phyloP scores from a whole-genome alignment of 2,888 invertebrate species.

The Lathronympha strigana region DNA sequence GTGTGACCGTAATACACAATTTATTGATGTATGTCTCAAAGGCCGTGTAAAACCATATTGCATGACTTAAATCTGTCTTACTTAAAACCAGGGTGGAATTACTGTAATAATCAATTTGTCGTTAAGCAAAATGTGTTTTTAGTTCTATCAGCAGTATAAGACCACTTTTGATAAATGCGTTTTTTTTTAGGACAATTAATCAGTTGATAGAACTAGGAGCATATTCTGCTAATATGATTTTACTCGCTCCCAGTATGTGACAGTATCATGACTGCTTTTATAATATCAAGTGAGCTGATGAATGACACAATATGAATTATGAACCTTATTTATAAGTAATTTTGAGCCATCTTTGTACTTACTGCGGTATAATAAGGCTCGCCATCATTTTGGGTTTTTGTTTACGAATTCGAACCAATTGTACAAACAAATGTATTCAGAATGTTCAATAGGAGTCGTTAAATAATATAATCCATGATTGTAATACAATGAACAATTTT shows the following conservation, averaged over 20 bases:
- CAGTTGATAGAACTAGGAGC: slow-evolving; percentile 2
- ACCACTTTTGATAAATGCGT: neutral
- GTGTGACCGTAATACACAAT: too few relatives aligned
- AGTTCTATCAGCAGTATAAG: slow-evolving; percentile 6
- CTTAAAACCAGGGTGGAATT: slow-evolving; percentile 23
- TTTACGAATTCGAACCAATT: slow-evolving; percentile 22
- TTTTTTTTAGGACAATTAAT: neutral
- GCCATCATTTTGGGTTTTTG: slow-evolving; percentile 9
- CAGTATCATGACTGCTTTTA: slow-evolving; percentile 20
- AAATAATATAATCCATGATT: slow-evolving; percentile 2
- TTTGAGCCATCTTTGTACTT: slow-evolving; percentile 22
- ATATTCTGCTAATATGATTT: slow-evolving; percentile 17
- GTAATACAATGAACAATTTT: slow-evolving; percentile 13
- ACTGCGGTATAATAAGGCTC: slow-evolving; percentile 15
- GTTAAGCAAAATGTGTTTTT: slow-evolving; percentile 18
- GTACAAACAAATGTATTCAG: slow-evolving; percentile 29
- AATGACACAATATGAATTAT: slow-evolving; percentile 7
- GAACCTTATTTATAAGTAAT: slow-evolving; percentile 12
- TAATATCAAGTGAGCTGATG: slow-evolving; percentile 20
- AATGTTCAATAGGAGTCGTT: slow-evolving; percentile 9
- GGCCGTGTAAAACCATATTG: neutral
- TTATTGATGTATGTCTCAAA: too few relatives aligned
- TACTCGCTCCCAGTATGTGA: slow-evolving; percentile 38
- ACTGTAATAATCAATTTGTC: slow-evolving; percentile 27
- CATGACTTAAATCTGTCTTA: neutral